Percentiles rank a stretch among this genome's conserved stretches.
Conservation (phyloP, 1,140 invertebrate genomes). For the Drosophila ogumai region DNA sequence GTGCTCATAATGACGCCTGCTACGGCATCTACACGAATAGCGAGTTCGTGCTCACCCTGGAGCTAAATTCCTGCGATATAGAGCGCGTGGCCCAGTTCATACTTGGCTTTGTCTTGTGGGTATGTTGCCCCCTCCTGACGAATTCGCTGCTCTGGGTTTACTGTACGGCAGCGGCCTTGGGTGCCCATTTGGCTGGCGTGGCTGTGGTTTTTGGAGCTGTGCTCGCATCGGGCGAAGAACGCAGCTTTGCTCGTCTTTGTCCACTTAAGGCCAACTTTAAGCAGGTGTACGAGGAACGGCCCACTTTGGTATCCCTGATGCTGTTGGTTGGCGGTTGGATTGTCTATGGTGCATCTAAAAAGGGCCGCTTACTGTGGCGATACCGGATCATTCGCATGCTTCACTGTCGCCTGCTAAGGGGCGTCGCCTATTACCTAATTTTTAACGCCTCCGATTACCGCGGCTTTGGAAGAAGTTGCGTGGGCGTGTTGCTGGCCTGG, state of each 20-base stretch:
- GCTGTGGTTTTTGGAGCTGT: neutral
- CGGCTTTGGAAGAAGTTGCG: neutral
- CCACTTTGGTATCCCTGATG: neutral
- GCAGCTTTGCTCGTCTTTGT: neutral
- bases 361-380: neutral
- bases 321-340: neutral
- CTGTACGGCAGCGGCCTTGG: constrained; percentile 7
- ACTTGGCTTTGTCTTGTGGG: constrained; percentile 2
- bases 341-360: neutral
- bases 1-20: neutral
- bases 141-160: neutral
- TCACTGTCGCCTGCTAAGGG: neutral
- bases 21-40: constrained; percentile 18
- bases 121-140: neutral
- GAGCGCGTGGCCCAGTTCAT: constrained; percentile 17
- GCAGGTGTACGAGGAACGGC: constrained; percentile 5
- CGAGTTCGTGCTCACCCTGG: neutral
- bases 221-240: neutral
- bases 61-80: neutral
- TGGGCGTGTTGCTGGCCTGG: neutral
- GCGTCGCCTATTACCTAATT: constrained; percentile 4
- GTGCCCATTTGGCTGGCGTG: constrained; percentile 9
- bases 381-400: neutral
- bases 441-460: constrained; percentile 1
- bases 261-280: constrained; percentile 9